Evolutionary conservation across 1,140 invertebrate species (phyloP), one percentile per base, ranked within the genome.

Genomic region (Portunus trituberculatus): DNA sequence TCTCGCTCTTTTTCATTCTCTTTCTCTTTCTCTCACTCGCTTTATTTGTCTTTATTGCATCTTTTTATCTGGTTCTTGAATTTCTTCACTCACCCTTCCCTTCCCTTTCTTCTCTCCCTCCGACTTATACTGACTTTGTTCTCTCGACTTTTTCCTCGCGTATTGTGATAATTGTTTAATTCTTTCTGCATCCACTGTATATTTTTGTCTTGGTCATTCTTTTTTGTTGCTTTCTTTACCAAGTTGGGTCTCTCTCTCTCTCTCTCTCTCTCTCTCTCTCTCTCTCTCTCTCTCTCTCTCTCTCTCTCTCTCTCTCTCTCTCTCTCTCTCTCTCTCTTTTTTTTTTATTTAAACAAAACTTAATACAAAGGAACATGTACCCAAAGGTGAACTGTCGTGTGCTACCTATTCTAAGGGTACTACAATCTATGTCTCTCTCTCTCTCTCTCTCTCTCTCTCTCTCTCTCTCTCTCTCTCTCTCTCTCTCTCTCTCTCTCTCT

Each of bases 191-290:
- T 59, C 6, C 39, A 39, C 39, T 59, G 52, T 59, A 16, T 76
- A 25, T 76, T 76, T 59, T 16, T 59, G 0, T 20, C 52, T 59
- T 59, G 10, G 52, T 59, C 52, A 59, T 10, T 59, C 52, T 4
- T 12, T 59, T 59, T 59, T 59, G 52, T 59, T 59, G 1, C 20
- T 59, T 20, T 10, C 52, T 59, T 59, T 59, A 59, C 20, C 52
- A 16, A 59, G 12, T 20, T 59, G 1, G 3, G 20, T 1, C 0
- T 59, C 52, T 59, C 52, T 16, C 67, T 76, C 67, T 76, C 67
- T n/a, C 67, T 76, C 67, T n/a, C 67, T 76, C 67, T 76, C 67
- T 76, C n/a, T n/a, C 67, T 76, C 67, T n/a, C 67, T 76, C 67
- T 59, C 52, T 59, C 52, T 59, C 52, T 59, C 52, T 59, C 52